Conservation (phyloP, 2,113 vertebrate genomes). For the Nycticryphes semicollaris region DNA sequence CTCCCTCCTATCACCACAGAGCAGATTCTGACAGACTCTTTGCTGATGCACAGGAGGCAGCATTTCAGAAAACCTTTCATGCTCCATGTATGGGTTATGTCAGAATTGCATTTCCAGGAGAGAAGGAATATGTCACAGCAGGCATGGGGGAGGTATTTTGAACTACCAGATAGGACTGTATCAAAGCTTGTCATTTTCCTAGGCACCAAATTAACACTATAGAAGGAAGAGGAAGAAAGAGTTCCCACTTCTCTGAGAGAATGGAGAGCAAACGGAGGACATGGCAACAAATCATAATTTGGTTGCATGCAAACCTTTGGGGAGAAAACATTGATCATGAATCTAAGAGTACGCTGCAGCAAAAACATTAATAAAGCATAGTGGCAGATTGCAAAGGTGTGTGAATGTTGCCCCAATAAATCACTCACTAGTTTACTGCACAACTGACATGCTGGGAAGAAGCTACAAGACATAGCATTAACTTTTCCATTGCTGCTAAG, state of each 20-base stretch:
- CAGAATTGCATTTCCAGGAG: not conserved
- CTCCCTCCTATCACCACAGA: not conserved
- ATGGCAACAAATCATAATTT: not conserved
- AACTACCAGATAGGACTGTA: not conserved
- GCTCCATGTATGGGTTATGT: not conserved
- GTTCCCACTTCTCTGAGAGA: not conserved
- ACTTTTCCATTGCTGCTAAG: not conserved
- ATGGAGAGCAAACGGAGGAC: not conserved
- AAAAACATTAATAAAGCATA: not conserved
- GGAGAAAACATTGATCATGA: fast-evolving
- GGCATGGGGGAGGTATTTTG: not conserved
- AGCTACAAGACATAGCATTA: not conserved
- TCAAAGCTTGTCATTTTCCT: not conserved
- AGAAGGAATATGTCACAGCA: not conserved
- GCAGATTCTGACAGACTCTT: not conserved
- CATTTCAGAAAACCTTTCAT: not conserved
- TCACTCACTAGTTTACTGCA: not conserved
- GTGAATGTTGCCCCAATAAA: not conserved
- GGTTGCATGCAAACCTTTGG: not conserved
- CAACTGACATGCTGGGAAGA: not conserved
- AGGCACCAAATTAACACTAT: not conserved
- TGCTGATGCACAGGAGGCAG: not conserved
- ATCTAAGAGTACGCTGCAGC: not conserved
- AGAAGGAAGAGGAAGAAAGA: not conserved
- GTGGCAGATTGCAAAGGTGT: not conserved